Evolutionary conservation across 1,140 invertebrate species (phyloP), one percentile per base, ranked within the genome.

Genomic region (Achatina immaculata): DNA sequence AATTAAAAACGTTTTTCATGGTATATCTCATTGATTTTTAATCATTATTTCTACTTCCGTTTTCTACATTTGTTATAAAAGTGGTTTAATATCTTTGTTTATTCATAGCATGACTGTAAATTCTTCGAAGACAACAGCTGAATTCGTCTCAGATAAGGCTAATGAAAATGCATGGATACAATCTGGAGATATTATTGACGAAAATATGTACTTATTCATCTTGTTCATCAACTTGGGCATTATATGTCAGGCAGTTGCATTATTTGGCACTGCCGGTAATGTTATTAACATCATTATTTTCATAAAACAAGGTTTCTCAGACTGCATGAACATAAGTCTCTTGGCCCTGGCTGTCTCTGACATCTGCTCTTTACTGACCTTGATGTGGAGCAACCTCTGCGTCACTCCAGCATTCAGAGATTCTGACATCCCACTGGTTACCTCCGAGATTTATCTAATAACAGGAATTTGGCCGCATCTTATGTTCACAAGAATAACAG

Each of bases 211-310:
- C n/a, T n/a, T n/a, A n/a, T n/a, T n/a, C n/a, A n/a, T n/a, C n/a
- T n/a, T n/a, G n/a, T n/a, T n/a, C n/a, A n/a, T n/a, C n/a, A n/a
- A n/a, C n/a, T n/a, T n/a, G n/a, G n/a, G n/a, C n/a, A n/a, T n/a
- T n/a, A 16, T 55, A 14, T 55, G n/a, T n/a, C 14, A 55, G n/a
- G 51, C 72, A 36, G 4, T 48, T 42, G 6, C n/a, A 36, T 28
- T 48, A n/a, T 42, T 65, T 36, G 40, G 38, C 6, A 48, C 71
- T 45, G 51, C 71, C 48, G n/a, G 45, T 42, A 76, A 55, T 48
- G n/a, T 51, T n/a, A 51, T 62, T 34, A 69, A 45, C 45, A 34
- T 79, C 28, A 48, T 69, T 40, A 24, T 78, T 66, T 9, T 48
- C 66, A 4, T 71, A 65, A 79, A 45, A 45, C n/a, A 24, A 19